Evolutionary conservation across 2,113 vertebrate species (phyloP).

Genomic region (Indri indri): DNA sequence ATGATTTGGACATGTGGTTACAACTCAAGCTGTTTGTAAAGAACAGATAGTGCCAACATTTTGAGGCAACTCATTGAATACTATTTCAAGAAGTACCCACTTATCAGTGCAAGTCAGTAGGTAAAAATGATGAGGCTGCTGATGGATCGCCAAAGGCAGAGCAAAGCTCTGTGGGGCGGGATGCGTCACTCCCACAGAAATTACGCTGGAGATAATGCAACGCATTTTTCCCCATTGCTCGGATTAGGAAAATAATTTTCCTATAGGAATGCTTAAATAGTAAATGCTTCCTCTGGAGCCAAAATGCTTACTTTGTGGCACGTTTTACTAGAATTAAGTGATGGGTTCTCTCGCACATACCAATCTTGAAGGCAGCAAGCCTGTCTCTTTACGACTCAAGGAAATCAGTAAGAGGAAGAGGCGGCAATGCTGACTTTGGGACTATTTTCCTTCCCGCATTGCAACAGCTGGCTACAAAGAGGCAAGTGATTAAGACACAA

Average conservation of each 20-base stretch:
- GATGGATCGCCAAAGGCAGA: not conserved
- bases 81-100: not conserved
- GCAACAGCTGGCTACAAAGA: conserved; percentile 37
- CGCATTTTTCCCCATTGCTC: not conserved
- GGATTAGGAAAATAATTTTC: not conserved
- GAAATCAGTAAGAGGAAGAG: not conserved
- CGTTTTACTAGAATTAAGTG: not conserved
- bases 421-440: not conserved
- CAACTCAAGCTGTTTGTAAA: not conserved
- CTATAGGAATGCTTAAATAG: not conserved
- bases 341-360: not conserved
- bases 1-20: not conserved
- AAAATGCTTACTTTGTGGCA: not conserved
- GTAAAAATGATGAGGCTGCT: not conserved
- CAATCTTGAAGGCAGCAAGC: not conserved
- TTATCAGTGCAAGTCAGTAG: not conserved
- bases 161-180: not conserved
- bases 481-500: not conserved
- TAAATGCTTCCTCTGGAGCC: not conserved
- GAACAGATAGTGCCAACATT: not conserved
- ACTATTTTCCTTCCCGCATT: not conserved
- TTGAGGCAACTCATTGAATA: not conserved
- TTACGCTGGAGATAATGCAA: not conserved
- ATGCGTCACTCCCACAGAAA: not conserved
- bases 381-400: not conserved